Conservation (phyloP, 2,888 invertebrate species). For the Drosophila subquinaria region DNA sequence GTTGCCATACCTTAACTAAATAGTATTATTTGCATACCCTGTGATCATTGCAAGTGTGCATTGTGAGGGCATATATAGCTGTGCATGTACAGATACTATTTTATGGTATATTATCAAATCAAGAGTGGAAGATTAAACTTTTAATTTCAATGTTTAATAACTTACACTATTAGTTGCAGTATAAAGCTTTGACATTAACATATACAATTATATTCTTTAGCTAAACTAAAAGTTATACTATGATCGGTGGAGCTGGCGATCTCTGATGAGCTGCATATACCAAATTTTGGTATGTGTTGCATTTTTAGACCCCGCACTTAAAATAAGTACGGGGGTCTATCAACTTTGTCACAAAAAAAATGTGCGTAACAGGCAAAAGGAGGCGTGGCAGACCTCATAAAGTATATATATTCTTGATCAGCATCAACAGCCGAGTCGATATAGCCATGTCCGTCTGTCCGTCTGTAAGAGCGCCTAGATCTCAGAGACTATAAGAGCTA, state of each 20-base stretch:
- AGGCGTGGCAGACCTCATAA: too few species aligned
- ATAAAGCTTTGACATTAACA: neutral
- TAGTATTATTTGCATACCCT: conserved; percentile 24
- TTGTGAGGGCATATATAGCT: neutral
- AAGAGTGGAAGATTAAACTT: neutral
- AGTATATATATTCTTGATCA: too few species aligned
- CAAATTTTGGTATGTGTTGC: too few species aligned
- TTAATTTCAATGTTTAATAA: neutral
- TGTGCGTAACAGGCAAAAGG: too few species aligned
- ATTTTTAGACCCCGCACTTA: too few species aligned
- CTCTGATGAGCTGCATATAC: too few species aligned
- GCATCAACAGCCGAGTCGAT: too few species aligned
- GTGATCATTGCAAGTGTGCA: neutral
- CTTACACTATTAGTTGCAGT: neutral
- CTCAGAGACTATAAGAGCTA: too few species aligned
- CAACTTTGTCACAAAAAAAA: too few species aligned
- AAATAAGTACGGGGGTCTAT: too few species aligned
- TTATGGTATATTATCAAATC: neutral
- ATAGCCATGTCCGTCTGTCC: too few species aligned
- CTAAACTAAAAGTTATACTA: neutral
- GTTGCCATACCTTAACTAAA: conserved; percentile 27
- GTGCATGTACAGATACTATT: neutral
- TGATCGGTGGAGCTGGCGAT: neutral
- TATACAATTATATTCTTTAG: neutral
- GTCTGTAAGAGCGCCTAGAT: too few species aligned